These are phyloP conservation scores for Myotis vivesi DNA, from an alignment of 2,797 vertebrate species.

Conservation along the genomic window DNA sequence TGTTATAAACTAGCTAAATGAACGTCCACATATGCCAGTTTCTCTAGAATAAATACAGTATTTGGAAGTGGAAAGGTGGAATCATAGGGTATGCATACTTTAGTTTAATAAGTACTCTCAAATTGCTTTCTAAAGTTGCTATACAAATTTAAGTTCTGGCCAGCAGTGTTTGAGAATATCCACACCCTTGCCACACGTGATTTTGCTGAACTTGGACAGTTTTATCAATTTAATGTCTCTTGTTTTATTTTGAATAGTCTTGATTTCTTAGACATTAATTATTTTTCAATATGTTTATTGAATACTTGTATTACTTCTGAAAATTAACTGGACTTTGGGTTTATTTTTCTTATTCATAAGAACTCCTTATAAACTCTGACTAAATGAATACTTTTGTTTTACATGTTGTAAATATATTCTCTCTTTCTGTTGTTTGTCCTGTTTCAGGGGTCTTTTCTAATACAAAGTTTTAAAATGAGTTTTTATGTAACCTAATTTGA, in stretches of 20 bases:
- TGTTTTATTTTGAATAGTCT: background rate
- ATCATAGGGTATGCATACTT: background rate
- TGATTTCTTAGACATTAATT: background rate
- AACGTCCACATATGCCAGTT: background rate
- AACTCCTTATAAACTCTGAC: background rate
- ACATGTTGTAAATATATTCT: background rate
- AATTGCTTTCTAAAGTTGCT: background rate
- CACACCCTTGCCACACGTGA: background rate
- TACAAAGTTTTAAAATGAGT: conserved; percentile 10
- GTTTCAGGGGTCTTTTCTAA: background rate
- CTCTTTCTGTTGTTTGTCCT: background rate
- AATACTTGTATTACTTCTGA: background rate
- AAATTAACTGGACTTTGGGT: background rate
- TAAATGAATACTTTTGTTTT: background rate
- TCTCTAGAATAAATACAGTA: background rate
- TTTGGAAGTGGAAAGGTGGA: background rate
- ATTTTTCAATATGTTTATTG: background rate
- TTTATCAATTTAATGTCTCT: background rate
- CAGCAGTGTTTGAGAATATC: background rate
- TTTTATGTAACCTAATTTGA: conserved; percentile 32
- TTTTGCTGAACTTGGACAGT: background rate
- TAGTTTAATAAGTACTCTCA: background rate
- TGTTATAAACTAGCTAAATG: background rate
- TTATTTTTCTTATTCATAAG: conserved; percentile 19
- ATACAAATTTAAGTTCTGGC: background rate